Evolutionary conservation across 2,888 invertebrate species (phyloP), one percentile per base, ranked within the genome.

Genomic region (Poecilus cupreus): DNA sequence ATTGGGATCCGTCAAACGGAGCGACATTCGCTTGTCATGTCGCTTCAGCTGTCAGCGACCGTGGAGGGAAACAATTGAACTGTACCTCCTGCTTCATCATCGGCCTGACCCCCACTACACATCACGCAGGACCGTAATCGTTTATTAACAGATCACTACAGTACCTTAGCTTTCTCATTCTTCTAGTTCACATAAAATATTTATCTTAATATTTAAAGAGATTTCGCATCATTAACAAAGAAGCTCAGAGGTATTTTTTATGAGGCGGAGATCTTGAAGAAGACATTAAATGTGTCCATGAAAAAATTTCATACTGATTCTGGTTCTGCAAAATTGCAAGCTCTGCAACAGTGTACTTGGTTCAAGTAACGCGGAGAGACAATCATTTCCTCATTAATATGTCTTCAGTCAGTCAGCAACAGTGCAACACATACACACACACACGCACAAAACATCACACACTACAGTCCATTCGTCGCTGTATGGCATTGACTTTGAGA

Each of bases 11-110:
- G 60, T 81, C 81, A 75, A 81, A 81, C 60, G 43, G 81, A 80
- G 80, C 80, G 80, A 80, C 80, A 80, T 80, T 80, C 80, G 80
- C 80, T 80, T 80, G 80, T 80, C 80, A 80, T 72, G 79, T 79
- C 79, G 68, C 79, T 72, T 78, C 80, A 80, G 80, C 80, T 80
- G 80, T 72, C 80, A 72, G 72, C 70, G 72, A 72, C 72, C 70
- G 51, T 54, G 72, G 18, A 18, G 79, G 68, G 68, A 70, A 80
- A 80, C 80, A 80, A 80, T 80, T 80, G 57, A 72, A 80, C 72
- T 72, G 72, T 77, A 39, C 77, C 74, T 74, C 74, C 74, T 74
- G 74, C 74, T 51, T 49, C 70, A 70, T 70, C 70, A 70, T n/a
- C 6, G 64, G 13, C 32, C 11, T 51, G 3, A 18, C 13, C 13